Percentiles rank a stretch among this genome's conserved stretches.
Evolutionary conservation across 2,113 vertebrate species (phyloP).

Genomic region (Rhineura floridana): DNA sequence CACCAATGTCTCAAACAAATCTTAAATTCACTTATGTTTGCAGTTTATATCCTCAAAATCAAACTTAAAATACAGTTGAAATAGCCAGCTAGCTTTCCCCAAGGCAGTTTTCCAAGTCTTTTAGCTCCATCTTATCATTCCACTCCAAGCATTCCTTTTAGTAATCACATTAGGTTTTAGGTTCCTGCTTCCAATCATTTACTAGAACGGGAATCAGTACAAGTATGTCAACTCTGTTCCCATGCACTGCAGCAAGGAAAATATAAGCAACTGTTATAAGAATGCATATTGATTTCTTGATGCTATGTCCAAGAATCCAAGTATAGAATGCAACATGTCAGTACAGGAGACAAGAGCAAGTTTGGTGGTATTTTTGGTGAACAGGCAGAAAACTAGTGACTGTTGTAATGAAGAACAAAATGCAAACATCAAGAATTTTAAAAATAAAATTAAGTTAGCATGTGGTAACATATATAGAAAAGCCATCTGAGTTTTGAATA

Average conservation of each 20-base stretch:
- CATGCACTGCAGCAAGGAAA: slow-evolving; percentile 56
- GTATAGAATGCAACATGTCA: slow-evolving; percentile 4
- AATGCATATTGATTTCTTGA: slow-evolving; percentile 38
- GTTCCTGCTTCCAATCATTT: slow-evolving; percentile 78
- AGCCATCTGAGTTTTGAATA: slow-evolving; percentile 23
- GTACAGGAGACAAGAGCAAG: fast-evolving
- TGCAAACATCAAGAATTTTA: neutral
- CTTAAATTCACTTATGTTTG: neutral
- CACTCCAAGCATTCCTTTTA: slow-evolving; percentile 74
- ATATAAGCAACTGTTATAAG: slow-evolving; percentile 63
- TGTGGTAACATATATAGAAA: neutral
- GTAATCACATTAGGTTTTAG: slow-evolving; percentile 77
- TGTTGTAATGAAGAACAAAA: neutral
- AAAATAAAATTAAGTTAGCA: slow-evolving; percentile 39
- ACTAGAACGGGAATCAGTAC: slow-evolving; percentile 76
- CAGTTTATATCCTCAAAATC: neutral
- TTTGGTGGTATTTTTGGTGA: neutral
- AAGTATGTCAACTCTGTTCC: slow-evolving; percentile 74
- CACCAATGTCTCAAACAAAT: fast-evolving
- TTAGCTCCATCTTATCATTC: slow-evolving; percentile 31
- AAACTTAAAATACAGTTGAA: slow-evolving; percentile 21
- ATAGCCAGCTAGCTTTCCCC: slow-evolving; percentile 22
- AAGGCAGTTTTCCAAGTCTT: slow-evolving; percentile 49
- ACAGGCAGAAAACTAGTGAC: neutral
- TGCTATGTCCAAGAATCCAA: slow-evolving; percentile 23